Evolutionary conservation across 2,888 invertebrate species (phyloP).

Genomic region (Sphaerophoria rueppellii): DNA sequence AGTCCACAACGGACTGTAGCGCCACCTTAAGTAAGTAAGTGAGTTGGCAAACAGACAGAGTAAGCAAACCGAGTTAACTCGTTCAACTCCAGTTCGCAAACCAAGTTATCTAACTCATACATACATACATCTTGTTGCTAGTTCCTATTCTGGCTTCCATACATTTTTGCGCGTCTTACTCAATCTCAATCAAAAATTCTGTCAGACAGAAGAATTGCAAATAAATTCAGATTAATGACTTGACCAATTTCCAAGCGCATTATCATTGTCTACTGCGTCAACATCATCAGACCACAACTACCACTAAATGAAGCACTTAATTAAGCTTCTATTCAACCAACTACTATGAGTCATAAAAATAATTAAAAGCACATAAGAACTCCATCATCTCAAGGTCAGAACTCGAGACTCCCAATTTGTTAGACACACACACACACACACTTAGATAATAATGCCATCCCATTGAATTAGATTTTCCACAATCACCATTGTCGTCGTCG

Average conservation of each 20-base stretch:
- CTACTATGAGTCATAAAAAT: constrained; percentile 42
- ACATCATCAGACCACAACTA: too few species aligned
- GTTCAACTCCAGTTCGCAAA: too few species aligned
- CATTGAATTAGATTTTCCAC: constrained; percentile 18
- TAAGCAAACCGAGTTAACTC: too few species aligned
- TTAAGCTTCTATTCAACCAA: constrained; percentile 16
- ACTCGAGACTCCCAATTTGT: constrained; percentile 40
- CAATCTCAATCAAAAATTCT: too few species aligned
- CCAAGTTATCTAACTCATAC: too few species aligned
- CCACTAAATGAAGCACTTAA: background rate
- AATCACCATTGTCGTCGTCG: constrained; percentile 19
- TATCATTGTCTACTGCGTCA: background rate
- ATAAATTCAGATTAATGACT: background rate
- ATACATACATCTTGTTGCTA: too few species aligned
- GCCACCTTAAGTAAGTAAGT: too few species aligned
- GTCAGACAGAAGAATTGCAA: background rate
- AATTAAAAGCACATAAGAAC: constrained; percentile 23
- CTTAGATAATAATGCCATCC: constrained; percentile 8
- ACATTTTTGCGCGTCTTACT: too few species aligned
- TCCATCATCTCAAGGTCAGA: constrained; percentile 46
- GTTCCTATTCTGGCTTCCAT: too few species aligned
- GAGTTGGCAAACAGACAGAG: too few species aligned
- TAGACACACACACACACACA: constrained; percentile 13
- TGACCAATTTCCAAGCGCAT: background rate
- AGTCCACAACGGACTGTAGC: too few species aligned